phyloP scores from a whole-genome alignment of 2,888 invertebrate species.

The Agrochola litura region DNA sequence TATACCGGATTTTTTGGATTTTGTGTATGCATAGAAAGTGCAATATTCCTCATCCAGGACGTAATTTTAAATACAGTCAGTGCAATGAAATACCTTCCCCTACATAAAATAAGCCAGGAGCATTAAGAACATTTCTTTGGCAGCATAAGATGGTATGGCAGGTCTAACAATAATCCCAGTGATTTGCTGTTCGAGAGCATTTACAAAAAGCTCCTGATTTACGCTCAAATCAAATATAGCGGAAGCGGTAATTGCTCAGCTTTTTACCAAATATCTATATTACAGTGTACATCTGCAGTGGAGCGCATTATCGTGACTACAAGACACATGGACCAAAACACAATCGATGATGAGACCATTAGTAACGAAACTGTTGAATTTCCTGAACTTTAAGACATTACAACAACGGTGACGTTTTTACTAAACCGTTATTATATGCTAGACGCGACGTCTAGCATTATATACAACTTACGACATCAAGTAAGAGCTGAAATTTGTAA shows the following conservation, averaged over 20 bases:
- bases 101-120: slow-evolving; percentile 19
- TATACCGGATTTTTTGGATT: slow-evolving; percentile 1
- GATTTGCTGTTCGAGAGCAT: slow-evolving; percentile 4
- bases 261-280: neutral
- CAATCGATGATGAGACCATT: too few species aligned
- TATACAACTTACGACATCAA: too few species aligned
- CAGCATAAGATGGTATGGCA: neutral
- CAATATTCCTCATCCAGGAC: too few species aligned
- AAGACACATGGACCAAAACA: neutral
- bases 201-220: neutral
- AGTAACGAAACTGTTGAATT: too few species aligned
- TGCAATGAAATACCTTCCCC: neutral
- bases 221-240: slow-evolving; percentile 1
- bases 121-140: slow-evolving; percentile 3
- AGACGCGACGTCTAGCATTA: too few species aligned
- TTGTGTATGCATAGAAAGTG: too few species aligned
- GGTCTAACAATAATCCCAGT: slow-evolving; percentile 8
- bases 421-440: too few species aligned
- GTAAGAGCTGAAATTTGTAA: too few species aligned
- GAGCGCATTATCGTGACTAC: neutral
- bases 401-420: too few species aligned
- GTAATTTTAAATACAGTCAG: neutral
- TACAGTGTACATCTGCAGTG: neutral
- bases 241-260: neutral
- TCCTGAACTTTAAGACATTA: too few species aligned